phyloP scores from a whole-genome alignment of 2,113 vertebrate genomes.

The Phaethornis superciliosus region DNA sequence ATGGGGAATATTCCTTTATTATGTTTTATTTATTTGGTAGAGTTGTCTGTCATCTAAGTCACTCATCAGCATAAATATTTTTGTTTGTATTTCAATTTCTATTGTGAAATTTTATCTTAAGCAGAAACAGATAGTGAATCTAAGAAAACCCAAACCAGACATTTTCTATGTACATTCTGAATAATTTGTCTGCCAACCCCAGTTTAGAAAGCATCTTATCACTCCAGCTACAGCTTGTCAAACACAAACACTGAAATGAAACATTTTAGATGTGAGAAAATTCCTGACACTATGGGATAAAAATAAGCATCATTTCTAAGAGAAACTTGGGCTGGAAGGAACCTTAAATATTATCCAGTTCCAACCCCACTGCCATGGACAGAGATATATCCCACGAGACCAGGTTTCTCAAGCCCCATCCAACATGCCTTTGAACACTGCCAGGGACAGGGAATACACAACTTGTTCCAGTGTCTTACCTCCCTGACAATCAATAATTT shows the following conservation, averaged over 20 bases:
- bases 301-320: neutral
- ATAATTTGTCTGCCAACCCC: neutral
- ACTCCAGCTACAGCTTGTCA: neutral
- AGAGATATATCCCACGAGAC: no score
- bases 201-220: neutral
- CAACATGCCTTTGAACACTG: no score
- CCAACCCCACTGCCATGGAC: neutral
- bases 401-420: no score
- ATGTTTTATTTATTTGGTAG: neutral
- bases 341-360: neutral
- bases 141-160: neutral
- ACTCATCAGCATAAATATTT: neutral
- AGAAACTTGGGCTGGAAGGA: neutral
- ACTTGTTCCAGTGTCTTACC: no score
- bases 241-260: neutral
- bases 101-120: neutral
- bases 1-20: neutral
- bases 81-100: neutral
- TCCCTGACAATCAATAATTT: no score
- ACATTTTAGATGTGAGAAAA: neutral
- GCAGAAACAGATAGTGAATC: neutral
- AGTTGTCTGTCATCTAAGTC: neutral
- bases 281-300: neutral
- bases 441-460: no score
- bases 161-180: neutral